Conservation (phyloP, 2,113 vertebrate genomes). For the Sylvilagus bachmani region DNA sequence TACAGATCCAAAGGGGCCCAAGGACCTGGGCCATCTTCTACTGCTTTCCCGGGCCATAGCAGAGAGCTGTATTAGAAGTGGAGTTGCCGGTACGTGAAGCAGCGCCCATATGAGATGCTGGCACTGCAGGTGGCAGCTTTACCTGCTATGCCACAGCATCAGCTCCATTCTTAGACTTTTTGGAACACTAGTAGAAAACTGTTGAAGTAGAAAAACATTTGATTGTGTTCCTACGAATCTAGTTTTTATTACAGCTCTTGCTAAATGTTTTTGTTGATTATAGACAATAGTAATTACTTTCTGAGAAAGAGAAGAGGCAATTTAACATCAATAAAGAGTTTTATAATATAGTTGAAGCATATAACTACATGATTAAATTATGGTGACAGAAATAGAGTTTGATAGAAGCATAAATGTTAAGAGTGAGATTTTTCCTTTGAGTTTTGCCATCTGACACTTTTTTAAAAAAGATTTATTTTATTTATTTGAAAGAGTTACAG, state of each 20-base stretch:
- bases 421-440: background rate
- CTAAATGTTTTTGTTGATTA: conserved; percentile 34
- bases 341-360: conserved; percentile 34
- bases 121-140: too few species aligned
- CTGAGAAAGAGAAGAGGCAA: background rate
- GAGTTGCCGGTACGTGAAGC: too few species aligned
- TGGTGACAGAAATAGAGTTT: conserved; percentile 27
- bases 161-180: background rate
- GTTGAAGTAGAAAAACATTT: background rate
- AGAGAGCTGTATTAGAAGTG: too few species aligned
- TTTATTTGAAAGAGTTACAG: too few species aligned
- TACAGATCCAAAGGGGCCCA: too few species aligned
- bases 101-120: too few species aligned
- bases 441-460: conserved; percentile 45
- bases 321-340: background rate
- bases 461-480: background rate
- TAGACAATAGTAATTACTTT: conserved; percentile 5
- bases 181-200: background rate
- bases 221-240: background rate
- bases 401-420: conserved; percentile 42
- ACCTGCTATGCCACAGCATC: too few species aligned
- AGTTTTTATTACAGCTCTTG: background rate
- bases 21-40: too few species aligned
- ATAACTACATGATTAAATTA: conserved; percentile 46
- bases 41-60: too few species aligned